phyloP scores from a whole-genome alignment of 2,113 vertebrate genomes.

The Hemiprocne comata region DNA sequence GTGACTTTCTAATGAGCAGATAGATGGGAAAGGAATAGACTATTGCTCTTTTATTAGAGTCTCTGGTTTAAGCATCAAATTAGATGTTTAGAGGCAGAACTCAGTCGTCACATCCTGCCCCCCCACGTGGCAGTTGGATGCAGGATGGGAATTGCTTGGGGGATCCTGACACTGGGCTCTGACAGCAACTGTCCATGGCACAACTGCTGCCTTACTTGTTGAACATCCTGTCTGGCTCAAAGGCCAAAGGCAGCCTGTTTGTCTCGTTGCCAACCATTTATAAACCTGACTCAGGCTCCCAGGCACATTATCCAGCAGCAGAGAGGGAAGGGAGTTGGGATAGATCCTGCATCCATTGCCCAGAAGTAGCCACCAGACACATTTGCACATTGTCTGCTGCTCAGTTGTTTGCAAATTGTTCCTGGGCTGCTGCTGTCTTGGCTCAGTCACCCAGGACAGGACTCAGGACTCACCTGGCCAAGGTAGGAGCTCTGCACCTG shows the following conservation, averaged over 20 bases:
- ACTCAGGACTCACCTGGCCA: not conserved
- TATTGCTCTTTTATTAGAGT: not conserved
- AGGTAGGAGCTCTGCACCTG: not conserved
- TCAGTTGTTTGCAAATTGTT: not conserved
- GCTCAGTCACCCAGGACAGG: not conserved
- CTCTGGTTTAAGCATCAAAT: not conserved
- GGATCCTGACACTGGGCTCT: not conserved
- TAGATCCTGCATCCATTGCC: not conserved
- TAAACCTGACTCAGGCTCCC: slow-evolving; percentile 8
- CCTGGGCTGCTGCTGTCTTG: not conserved
- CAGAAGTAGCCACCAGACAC: not conserved
- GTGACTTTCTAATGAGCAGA: not conserved
- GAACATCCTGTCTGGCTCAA: slow-evolving; percentile 31
- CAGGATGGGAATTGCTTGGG: not conserved
- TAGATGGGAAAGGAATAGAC: not conserved
- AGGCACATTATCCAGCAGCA: not conserved
- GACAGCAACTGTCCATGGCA: not conserved
- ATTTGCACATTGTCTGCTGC: not conserved
- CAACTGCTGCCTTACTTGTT: slow-evolving; percentile 20
- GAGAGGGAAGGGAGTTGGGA: not conserved
- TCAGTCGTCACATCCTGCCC: not conserved
- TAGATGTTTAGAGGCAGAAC: not conserved
- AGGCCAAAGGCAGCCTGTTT: slow-evolving; percentile 4
- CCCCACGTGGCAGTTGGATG: not conserved
- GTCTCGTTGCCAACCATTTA: not conserved